Percentiles rank a stretch among this genome's conserved stretches.
phyloP scores from a whole-genome alignment of 2,797 vertebrate species.

The Paguma larvata region DNA sequence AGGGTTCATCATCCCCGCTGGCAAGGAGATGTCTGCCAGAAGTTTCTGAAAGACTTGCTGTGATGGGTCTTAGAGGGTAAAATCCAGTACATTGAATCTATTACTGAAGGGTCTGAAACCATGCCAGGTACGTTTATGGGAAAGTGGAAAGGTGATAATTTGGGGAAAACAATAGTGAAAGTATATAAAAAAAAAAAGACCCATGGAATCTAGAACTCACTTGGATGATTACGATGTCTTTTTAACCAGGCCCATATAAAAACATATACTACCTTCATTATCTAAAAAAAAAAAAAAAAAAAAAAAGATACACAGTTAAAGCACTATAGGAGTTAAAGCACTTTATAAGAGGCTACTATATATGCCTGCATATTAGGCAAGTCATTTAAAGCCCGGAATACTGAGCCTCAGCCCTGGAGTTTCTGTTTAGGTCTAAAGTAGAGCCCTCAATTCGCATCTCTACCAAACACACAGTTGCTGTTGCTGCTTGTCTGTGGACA shows the following conservation, averaged over 20 bases:
- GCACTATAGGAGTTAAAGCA: background rate
- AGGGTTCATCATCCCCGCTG: conserved; percentile 90
- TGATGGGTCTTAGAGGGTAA: conserved; percentile 93
- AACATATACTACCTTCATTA: background rate
- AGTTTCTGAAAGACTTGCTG: conserved; percentile 90
- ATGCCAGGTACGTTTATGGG: conserved; percentile 95
- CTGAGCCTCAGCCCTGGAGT: background rate
- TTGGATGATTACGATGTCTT: background rate
- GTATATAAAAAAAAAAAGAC: conserved; percentile 86
- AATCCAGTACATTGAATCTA: conserved; percentile 90
- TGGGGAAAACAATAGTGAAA: conserved; percentile 93
- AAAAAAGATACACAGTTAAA: background rate
- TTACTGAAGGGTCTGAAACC: conserved; percentile 94
- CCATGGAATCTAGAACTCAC: background rate
- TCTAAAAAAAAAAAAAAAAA: no score
- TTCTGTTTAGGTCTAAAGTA: background rate
- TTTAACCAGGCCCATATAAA: background rate
- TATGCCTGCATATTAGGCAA: background rate
- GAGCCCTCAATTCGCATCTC: background rate
- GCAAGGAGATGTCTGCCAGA: conserved; percentile 85
- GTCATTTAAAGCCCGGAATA: background rate
- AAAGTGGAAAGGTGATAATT: conserved; percentile 93
- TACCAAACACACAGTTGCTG: background rate
- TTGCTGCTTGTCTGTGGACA: background rate
- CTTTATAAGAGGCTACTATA: background rate